phyloP scores from a whole-genome alignment of 1,140 invertebrate genomes.

The Eufriesea mexicana region DNA sequence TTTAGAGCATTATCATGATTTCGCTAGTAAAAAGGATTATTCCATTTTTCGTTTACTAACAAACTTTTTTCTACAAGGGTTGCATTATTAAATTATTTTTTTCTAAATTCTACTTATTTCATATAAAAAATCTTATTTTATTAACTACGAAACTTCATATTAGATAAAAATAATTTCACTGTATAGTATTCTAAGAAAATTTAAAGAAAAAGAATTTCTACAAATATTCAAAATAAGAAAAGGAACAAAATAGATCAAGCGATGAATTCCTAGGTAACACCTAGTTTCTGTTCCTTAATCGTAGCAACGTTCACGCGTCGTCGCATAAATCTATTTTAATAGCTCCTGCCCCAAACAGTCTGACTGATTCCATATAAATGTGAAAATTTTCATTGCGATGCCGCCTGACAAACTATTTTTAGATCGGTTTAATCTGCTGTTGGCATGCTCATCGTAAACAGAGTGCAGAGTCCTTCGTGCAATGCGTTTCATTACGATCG shows the following conservation, averaged over 20 bases:
- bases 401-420: neutral
- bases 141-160: too few relatives aligned
- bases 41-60: neutral
- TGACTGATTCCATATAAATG: neutral
- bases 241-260: too few relatives aligned
- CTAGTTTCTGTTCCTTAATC: neutral
- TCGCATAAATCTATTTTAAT: neutral
- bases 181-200: too few relatives aligned
- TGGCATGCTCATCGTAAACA: slow-evolving; percentile 23
- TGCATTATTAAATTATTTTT: too few relatives aligned
- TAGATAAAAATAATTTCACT: too few relatives aligned
- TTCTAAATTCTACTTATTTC: too few relatives aligned
- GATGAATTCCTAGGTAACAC: neutral
- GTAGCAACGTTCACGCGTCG: neutral
- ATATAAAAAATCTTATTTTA: too few relatives aligned
- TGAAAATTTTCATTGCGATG: neutral
- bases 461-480: neutral
- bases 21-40: neutral
- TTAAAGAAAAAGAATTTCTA: too few relatives aligned
- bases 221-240: too few relatives aligned
- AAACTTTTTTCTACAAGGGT: too few relatives aligned
- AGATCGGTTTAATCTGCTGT: neutral
- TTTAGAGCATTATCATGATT: neutral
- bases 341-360: neutral
- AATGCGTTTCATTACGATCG: neutral